Conservation (phyloP, 2,113 vertebrate species). For the Xiphias gladius region DNA sequence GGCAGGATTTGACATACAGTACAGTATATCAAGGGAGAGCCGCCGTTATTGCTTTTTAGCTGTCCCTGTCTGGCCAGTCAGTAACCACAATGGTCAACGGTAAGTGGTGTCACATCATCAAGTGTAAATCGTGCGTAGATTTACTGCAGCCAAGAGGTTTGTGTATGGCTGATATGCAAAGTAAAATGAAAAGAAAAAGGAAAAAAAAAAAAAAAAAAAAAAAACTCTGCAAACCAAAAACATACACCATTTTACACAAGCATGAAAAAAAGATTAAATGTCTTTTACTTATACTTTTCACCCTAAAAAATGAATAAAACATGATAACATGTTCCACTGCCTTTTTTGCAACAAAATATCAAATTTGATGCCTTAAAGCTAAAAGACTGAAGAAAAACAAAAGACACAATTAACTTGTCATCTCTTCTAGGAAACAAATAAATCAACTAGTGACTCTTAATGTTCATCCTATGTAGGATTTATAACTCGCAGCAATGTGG, state of each 20-base stretch:
- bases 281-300: conserved; percentile 10
- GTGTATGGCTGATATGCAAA: conserved; percentile 48
- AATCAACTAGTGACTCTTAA: conserved; percentile 13
- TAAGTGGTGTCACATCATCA: conserved; percentile 23
- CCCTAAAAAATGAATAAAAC: too few relatives aligned
- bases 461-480: neutral
- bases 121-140: neutral
- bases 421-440: neutral
- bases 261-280: conserved; percentile 24
- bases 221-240: conserved; percentile 40
- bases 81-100: conserved; percentile 3
- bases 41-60: conserved; percentile 62
- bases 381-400: neutral
- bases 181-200: neutral
- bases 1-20: conserved; percentile 65
- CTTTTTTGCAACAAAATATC: too few relatives aligned
- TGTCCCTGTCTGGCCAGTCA: conserved; percentile 37
- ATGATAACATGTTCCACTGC: too few relatives aligned
- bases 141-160: conserved; percentile 39
- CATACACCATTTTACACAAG: conserved; percentile 56
- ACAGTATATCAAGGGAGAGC: conserved; percentile 53
- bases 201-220: too few relatives aligned
- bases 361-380: conserved; percentile 22
- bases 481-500: conserved; percentile 4
- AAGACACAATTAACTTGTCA: neutral